Base-by-base conservation (phyloP, 2,888 invertebrate genomes). In the Ichneumoninae sp. region DNA sequence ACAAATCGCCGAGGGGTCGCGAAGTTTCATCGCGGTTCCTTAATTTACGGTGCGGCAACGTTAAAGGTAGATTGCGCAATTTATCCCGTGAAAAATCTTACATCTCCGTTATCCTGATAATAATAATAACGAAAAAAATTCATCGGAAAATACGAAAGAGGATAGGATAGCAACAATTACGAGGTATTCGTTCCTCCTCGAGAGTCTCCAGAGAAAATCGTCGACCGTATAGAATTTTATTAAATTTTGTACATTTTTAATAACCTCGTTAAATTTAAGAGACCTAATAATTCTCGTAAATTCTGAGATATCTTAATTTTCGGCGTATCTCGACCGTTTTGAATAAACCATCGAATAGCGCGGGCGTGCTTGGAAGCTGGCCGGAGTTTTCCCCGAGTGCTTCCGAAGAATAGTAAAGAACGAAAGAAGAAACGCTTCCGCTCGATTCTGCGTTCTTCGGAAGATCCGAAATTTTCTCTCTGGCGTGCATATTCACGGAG, bases 1-100 rank as follows among this genome's bases (percentile, higher is more conserved):
- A 89, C 89, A 88, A 88, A 88, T 87, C 87, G 88, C 86, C 88
- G 80, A 83, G 86, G 87, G 86, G 68, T 76, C 74, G 87, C 66
- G 63, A 82, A 81, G 75, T 83, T 83, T 66, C 52, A 81, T 84
- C 47, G 69, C 66, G 74, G 77, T 78, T 63, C 78, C 75, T 81
- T 82, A 81, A 85, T 85, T 85, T 75, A 78, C 82, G 78, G 70
- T 54, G 30, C 77, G 70, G 69, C 80, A 74, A 52, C 68, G 79
- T 76, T 82, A 78, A 84, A 82, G 83, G 82, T 79, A 70, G 77
- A 73, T 81, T 83, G 82, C 73, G 50, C 83, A 74, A 75, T 70
- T 82, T 81, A 77, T 78, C 65, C 75, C 57, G 22, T 4, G 26
- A 2, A 47, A 40, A 16, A 76, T 80, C 19, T 75, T 30, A 71